Percentiles rank a stretch among this genome's conserved stretches.
Evolutionary conservation across 2,888 invertebrate genomes (phyloP).

Genomic region (Neuroscelio doddi): DNA sequence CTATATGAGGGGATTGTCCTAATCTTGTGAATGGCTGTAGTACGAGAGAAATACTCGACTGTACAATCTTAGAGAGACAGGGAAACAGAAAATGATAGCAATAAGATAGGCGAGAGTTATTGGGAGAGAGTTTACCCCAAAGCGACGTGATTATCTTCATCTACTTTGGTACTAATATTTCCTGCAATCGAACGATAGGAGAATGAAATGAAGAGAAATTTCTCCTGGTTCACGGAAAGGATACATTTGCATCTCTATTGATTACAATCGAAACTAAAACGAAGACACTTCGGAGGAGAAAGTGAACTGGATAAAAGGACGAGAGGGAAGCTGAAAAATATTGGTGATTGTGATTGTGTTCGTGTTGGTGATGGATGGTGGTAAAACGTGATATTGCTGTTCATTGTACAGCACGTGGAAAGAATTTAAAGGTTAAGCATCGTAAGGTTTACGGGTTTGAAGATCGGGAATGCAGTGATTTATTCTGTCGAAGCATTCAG

Average conservation of each 20-base stretch:
- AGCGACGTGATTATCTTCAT: too few relatives aligned
- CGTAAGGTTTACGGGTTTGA: neutral
- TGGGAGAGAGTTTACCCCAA: slow-evolving; percentile 30
- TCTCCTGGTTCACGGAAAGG: too few relatives aligned
- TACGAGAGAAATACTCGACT: neutral
- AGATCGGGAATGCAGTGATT: slow-evolving; percentile 27
- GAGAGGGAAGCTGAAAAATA: neutral
- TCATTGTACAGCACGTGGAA: slow-evolving; percentile 2
- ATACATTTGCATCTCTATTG: too few relatives aligned
- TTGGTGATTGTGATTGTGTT: slow-evolving; percentile 25
- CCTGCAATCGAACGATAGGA: neutral
- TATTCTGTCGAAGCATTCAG: slow-evolving; percentile 4
- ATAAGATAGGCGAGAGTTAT: slow-evolving; percentile 5
- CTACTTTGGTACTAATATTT: neutral
- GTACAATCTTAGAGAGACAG: neutral
- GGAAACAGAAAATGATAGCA: slow-evolving; percentile 14
- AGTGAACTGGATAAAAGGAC: neutral
- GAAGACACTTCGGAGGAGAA: neutral
- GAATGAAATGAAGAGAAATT: slow-evolving; percentile 25
- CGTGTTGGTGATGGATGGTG: slow-evolving; percentile 13
- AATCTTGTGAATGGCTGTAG: neutral
- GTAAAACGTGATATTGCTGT: slow-evolving; percentile 19
- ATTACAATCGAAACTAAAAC: neutral
- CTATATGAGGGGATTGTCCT: neutral
- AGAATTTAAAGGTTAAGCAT: slow-evolving; percentile 4